phyloP scores from a whole-genome alignment of 2,797 vertebrate genomes.

The Semotilus atromaculatus region DNA sequence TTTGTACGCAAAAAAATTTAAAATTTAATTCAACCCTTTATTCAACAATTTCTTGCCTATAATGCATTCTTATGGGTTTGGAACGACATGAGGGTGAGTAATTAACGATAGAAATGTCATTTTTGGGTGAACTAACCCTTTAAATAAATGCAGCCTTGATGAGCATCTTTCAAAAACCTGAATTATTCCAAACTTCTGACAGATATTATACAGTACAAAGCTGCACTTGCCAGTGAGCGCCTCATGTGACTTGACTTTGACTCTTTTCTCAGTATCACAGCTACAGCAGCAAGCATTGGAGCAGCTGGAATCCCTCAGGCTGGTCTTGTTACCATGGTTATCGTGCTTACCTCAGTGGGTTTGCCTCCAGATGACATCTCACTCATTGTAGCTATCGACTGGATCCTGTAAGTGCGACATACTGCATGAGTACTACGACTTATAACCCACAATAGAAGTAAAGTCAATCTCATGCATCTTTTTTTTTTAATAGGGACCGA shows the following conservation, averaged over 20 bases:
- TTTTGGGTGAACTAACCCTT: too few species aligned
- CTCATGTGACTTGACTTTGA: background rate
- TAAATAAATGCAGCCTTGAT: background rate
- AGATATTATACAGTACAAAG: background rate
- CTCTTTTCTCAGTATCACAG: conserved; percentile 81
- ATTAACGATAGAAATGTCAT: too few species aligned
- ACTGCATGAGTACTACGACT: background rate
- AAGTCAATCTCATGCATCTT: background rate
- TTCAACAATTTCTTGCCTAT: too few species aligned
- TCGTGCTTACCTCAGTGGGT: conserved; percentile 89
- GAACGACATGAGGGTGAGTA: too few species aligned
- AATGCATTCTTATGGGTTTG: too few species aligned
- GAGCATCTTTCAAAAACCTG: background rate
- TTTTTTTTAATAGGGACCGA: conserved; percentile 77
- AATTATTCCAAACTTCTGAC: background rate
- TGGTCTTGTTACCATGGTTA: conserved; percentile 90
- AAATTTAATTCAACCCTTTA: too few species aligned
- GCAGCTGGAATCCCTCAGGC: conserved; percentile 90
- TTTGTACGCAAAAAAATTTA: too few species aligned
- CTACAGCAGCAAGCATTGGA: conserved; percentile 89
- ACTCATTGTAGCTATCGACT: conserved; percentile 87
- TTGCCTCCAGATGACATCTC: conserved; percentile 89
- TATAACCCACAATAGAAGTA: background rate
- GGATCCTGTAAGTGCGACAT: conserved; percentile 84
- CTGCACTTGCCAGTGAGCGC: background rate